Evolutionary conservation across 2,113 vertebrate species (phyloP).

Genomic region (Seriola rivoliana): DNA sequence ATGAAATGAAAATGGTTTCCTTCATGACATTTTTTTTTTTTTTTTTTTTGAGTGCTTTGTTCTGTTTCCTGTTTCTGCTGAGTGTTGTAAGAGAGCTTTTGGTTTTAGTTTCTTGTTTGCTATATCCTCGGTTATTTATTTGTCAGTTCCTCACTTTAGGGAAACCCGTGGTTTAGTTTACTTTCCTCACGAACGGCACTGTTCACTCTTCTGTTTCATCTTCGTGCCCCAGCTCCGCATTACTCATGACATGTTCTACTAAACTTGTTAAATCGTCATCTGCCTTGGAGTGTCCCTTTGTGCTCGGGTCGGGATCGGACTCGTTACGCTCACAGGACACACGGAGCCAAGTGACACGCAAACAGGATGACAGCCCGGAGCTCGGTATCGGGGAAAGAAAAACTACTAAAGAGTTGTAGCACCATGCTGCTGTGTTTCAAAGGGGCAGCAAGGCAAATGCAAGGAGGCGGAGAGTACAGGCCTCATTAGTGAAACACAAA

Average conservation of each 20-base stretch:
- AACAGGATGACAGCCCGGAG: conserved; percentile 52
- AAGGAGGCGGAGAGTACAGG: conserved; percentile 66
- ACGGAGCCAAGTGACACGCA: conserved; percentile 51
- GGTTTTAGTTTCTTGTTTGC: conserved; percentile 29
- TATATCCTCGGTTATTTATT: neutral
- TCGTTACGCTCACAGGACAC: neutral
- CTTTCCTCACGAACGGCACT: neutral
- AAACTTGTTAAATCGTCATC: conserved; percentile 33
- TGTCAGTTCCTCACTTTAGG: conserved; percentile 26
- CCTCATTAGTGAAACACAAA: conserved; percentile 82
- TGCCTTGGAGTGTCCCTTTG: conserved; percentile 40
- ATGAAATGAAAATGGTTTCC: conserved; percentile 8
- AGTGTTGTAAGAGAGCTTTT: conserved; percentile 14
- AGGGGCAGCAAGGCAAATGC: conserved; percentile 71
- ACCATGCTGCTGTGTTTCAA: conserved; percentile 66
- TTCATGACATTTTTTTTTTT: neutral
- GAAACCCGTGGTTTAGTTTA: conserved; percentile 24
- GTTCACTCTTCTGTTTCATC: neutral
- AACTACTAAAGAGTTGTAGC: conserved; percentile 49
- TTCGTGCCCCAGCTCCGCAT: neutral
- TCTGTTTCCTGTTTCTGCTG: neutral
- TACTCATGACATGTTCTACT: neutral
- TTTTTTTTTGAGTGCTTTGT: conserved; percentile 11
- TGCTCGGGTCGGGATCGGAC: conserved; percentile 26
- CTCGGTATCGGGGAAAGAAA: conserved; percentile 20